These are phyloP conservation scores for Nephotettix cincticeps DNA, from an alignment of 1,140 invertebrate species.

Conservation along the genomic window DNA sequence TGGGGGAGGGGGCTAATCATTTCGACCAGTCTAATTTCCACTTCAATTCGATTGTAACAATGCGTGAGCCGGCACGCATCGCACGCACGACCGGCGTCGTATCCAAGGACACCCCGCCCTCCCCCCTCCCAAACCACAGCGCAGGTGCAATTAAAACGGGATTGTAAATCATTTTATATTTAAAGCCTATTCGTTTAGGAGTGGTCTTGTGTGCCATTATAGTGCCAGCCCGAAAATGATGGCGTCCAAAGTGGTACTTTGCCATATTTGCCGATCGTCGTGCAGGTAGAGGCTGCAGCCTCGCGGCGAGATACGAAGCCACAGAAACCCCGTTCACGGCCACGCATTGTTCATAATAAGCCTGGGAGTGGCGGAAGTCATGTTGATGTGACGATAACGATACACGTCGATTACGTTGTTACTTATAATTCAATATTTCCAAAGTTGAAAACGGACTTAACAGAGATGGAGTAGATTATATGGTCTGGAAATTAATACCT, in stretches of 20 bases:
- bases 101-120: neutral
- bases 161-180: neutral
- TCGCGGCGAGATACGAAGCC: too few species aligned
- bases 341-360: neutral
- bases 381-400: too few species aligned
- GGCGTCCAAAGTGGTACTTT: neutral
- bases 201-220: neutral
- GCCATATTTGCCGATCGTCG: neutral
- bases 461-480: too few species aligned
- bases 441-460: too few species aligned
- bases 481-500: too few species aligned
- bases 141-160: neutral
- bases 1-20: neutral
- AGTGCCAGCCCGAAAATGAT: neutral
- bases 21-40: constrained; percentile 1
- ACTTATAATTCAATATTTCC: too few species aligned
- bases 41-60: constrained; percentile 8
- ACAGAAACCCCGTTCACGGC: neutral
- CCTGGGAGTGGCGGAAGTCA: too few species aligned
- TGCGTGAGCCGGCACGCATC: neutral
- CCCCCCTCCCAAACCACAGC: too few species aligned
- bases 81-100: neutral
- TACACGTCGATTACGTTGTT: too few species aligned
- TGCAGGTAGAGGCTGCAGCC: too few species aligned
- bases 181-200: neutral